Evolutionary conservation across 2,888 invertebrate genomes (phyloP).

Genomic region (Dasypogon diadema): DNA sequence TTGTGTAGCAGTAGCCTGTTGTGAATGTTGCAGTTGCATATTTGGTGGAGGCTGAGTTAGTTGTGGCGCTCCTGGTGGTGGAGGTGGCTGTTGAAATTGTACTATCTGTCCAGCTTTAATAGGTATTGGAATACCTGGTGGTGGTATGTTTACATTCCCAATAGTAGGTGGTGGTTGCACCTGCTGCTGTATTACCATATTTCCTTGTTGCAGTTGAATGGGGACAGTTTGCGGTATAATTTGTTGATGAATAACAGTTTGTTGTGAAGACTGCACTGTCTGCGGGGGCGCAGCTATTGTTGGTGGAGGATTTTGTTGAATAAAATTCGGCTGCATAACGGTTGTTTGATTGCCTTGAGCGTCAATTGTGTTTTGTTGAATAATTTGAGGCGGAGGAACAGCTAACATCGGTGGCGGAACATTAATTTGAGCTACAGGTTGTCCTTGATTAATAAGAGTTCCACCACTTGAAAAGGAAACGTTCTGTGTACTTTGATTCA

Average conservation of each 20-base stretch:
- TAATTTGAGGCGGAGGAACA: constrained; percentile 51
- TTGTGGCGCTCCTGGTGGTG: constrained; percentile 52
- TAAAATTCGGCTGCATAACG: constrained; percentile 55
- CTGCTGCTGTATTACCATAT: constrained; percentile 59
- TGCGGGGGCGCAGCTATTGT: constrained; percentile 51
- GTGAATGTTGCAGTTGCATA: constrained; percentile 57
- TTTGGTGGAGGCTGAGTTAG: constrained; percentile 58
- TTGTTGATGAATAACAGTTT: constrained; percentile 59
- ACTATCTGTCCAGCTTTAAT: constrained; percentile 57
- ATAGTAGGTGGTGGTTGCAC: constrained; percentile 49
- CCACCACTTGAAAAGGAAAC: constrained; percentile 34
- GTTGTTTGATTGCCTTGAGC: constrained; percentile 48
- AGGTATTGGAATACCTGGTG: constrained; percentile 57
- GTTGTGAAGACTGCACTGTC: constrained; percentile 53
- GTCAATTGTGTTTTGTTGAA: constrained; percentile 53
- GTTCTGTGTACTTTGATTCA: constrained; percentile 53
- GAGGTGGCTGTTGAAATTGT: constrained; percentile 57
- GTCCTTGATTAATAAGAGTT: constrained; percentile 53
- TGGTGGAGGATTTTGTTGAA: constrained; percentile 55
- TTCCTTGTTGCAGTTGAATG: constrained; percentile 59
- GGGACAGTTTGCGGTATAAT: constrained; percentile 59
- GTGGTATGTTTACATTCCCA: constrained; percentile 58
- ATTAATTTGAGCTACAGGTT: constrained; percentile 58
- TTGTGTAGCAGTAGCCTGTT: constrained; percentile 54
- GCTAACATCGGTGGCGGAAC: constrained; percentile 59